Evolutionary conservation across 2,113 vertebrate species (phyloP).

Genomic region (Orientallactaga bullata): DNA sequence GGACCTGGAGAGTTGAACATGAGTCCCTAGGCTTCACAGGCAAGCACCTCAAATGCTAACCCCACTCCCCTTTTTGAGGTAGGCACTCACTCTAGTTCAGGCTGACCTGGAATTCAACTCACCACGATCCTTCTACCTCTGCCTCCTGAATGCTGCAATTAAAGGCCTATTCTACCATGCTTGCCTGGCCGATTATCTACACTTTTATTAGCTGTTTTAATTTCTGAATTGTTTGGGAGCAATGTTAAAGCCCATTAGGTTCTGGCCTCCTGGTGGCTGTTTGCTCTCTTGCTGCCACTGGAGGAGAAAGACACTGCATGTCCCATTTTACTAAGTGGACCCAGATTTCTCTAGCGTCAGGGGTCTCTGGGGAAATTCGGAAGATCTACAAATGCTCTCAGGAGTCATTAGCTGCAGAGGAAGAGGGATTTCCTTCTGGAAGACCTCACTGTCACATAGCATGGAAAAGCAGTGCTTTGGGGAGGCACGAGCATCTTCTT

Average conservation of each 20-base stretch:
- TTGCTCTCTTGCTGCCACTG: neutral
- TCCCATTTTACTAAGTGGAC: neutral
- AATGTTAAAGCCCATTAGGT: neutral
- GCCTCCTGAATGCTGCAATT: too few relatives aligned
- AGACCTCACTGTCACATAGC: neutral
- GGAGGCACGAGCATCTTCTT: constrained; percentile 28
- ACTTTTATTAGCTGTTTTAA: constrained; percentile 16
- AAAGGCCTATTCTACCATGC: too few relatives aligned
- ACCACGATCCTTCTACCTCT: too few relatives aligned
- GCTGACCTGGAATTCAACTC: too few relatives aligned
- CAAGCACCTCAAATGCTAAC: too few relatives aligned
- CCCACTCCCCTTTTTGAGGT: too few relatives aligned
- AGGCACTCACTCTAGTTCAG: too few relatives aligned
- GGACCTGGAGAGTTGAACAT: too few relatives aligned
- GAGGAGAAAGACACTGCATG: neutral
- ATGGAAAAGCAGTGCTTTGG: neutral
- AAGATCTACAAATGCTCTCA: constrained; percentile 6
- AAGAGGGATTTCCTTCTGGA: constrained; percentile 18
- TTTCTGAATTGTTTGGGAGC: neutral
- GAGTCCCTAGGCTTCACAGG: too few relatives aligned
- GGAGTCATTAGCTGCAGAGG: constrained; percentile 14
- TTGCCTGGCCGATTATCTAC: neutral
- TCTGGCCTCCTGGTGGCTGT: neutral
- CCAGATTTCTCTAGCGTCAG: constrained; percentile 6
- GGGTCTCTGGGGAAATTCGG: constrained; percentile 24